Conservation (phyloP, 1,140 invertebrate species). For the Medauroidea extradentata region DNA sequence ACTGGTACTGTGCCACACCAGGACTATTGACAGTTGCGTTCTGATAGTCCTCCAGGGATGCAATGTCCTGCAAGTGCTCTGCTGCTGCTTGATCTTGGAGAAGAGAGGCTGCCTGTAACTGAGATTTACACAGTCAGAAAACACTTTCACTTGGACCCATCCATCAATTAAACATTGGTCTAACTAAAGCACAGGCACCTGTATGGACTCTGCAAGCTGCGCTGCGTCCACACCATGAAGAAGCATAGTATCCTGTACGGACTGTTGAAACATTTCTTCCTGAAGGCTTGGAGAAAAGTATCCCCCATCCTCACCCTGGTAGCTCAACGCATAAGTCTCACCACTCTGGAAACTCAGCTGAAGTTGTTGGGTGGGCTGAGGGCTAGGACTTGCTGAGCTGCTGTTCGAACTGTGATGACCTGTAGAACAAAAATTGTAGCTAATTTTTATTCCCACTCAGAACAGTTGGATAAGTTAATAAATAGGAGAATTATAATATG, state of each 20-base stretch:
- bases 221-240: constrained; percentile 59
- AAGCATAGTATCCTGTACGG: constrained; percentile 59
- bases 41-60: constrained; percentile 59
- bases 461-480: no score
- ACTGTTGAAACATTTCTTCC: constrained; percentile 71
- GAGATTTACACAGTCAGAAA: constrained; percentile 17
- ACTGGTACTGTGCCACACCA: constrained; percentile 34
- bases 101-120: constrained; percentile 52
- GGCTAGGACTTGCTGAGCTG: constrained; percentile 26
- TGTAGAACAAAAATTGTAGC: no score
- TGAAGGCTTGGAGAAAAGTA: constrained; percentile 68
- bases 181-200: constrained; percentile 41
- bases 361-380: constrained; percentile 51
- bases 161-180: no score
- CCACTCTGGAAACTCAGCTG: constrained; percentile 40
- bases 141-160: no score
- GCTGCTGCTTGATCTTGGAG: constrained; percentile 55
- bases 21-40: constrained; percentile 20
- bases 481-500: no score
- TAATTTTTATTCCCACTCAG: no score
- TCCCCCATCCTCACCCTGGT: constrained; percentile 59
- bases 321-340: constrained; percentile 53
- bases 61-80: constrained; percentile 63
- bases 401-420: not conserved
- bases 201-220: constrained; percentile 55